Evolutionary conservation across 2,888 invertebrate species (phyloP).

Genomic region (Leptopilina myrica): DNA sequence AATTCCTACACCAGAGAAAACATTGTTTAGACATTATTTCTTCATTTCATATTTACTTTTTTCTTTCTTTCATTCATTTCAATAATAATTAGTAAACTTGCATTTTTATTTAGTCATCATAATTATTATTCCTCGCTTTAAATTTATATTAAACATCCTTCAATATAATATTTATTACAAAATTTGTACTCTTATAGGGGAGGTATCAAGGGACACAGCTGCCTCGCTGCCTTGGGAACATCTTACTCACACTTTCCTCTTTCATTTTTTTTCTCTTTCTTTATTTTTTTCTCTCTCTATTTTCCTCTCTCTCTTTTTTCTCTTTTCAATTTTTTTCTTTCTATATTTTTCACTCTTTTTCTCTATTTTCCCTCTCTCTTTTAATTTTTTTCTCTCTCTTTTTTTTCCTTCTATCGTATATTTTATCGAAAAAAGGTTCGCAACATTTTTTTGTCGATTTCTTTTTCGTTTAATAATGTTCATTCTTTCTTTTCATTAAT

Average conservation of each 20-base stretch:
- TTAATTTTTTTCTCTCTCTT: background rate
- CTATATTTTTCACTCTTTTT: no score
- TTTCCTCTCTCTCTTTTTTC: no score
- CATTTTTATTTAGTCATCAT: conserved; percentile 47
- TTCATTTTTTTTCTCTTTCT: conserved; percentile 41
- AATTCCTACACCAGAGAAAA: conserved; percentile 74
- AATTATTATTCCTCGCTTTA: conserved; percentile 54
- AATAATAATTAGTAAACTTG: conserved; percentile 67
- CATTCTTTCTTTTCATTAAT: conserved; percentile 26
- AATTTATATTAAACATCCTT: conserved; percentile 67
- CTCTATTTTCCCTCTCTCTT: no score
- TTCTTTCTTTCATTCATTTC: conserved; percentile 48
- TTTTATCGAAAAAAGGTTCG: background rate
- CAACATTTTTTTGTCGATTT: conserved; percentile 28
- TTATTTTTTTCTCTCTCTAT: no score
- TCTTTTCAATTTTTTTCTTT: no score
- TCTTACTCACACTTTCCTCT: conserved; percentile 56
- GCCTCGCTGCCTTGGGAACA: conserved; percentile 61
- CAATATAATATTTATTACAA: conserved; percentile 73
- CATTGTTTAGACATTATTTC: conserved; percentile 72
- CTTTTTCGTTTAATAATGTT: background rate
- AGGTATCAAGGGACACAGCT: conserved; percentile 72
- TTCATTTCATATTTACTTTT: conserved; percentile 64
- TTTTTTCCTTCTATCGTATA: conserved; percentile 1
- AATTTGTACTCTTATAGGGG: conserved; percentile 76